Conservation (phyloP, 1,140 invertebrate species). For the Scylla paramamosain region DNA sequence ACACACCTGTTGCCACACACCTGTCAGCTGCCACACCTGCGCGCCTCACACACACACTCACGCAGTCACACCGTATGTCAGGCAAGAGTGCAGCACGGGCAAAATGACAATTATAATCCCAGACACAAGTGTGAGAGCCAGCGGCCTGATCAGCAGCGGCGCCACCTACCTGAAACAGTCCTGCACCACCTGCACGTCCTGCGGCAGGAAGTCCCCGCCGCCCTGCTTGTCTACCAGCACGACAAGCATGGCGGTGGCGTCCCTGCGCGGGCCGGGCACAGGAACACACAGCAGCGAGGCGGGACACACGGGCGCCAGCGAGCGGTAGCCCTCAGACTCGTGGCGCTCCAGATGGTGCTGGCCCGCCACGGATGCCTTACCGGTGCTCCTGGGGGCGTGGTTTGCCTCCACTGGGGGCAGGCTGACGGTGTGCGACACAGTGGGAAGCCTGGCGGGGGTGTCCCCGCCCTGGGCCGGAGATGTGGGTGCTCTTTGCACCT, state of each 20-base stretch:
- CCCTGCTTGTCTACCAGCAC: slow-evolving; percentile 57
- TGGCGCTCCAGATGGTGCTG: not conserved
- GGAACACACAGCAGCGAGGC: slow-evolving; percentile 66
- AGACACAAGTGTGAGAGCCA: not conserved
- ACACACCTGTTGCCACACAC: slow-evolving; percentile 38
- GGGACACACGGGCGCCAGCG: slow-evolving; percentile 3
- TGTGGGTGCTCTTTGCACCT: not conserved
- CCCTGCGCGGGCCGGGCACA: slow-evolving; percentile 49
- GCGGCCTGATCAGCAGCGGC: not conserved
- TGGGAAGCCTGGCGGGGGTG: not conserved
- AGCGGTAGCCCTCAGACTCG: not conserved
- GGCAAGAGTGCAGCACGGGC: not conserved
- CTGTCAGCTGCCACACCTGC: slow-evolving; percentile 21
- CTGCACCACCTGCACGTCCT: slow-evolving; percentile 53
- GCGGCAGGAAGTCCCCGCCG: slow-evolving; percentile 28
- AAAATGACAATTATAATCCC: not conserved
- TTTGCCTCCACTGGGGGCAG: slow-evolving; percentile 28
- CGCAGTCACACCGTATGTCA: not conserved
- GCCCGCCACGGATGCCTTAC: not conserved
- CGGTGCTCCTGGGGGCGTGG: not conserved
- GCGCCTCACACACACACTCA: slow-evolving; percentile 28
- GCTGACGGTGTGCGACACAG: not conserved
- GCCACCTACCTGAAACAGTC: slow-evolving; percentile 67
- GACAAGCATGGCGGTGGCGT: slow-evolving; percentile 63
- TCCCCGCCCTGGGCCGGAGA: not conserved